Evolutionary conservation across 2,797 vertebrate genomes (phyloP).

Genomic region (Lithobates sylvaticus): DNA sequence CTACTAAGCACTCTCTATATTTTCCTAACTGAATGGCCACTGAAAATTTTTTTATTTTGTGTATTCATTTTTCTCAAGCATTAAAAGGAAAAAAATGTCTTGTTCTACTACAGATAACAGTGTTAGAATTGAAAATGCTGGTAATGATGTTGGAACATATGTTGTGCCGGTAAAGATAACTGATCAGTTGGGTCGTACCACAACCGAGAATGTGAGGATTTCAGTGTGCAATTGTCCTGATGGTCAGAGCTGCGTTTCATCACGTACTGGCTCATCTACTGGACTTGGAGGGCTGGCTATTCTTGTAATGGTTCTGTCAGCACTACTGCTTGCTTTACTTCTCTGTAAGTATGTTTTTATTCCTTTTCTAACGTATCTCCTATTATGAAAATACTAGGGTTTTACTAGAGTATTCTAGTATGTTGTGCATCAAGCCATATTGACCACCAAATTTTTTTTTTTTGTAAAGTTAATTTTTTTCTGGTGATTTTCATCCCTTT

Average conservation of each 20-base stretch:
- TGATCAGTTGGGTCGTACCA: constrained; percentile 78
- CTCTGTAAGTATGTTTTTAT: constrained; percentile 81
- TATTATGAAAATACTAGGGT: too few species aligned
- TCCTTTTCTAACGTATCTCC: neutral
- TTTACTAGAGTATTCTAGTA: too few species aligned
- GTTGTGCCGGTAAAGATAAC: constrained; percentile 73
- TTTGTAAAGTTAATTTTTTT: too few species aligned
- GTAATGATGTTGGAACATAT: constrained; percentile 71
- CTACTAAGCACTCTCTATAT: too few species aligned
- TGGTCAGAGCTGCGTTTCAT: constrained; percentile 37
- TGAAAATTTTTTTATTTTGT: neutral
- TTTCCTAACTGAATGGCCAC: too few species aligned
- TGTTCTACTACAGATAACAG: constrained; percentile 73
- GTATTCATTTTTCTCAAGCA: too few species aligned
- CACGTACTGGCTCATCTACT: constrained; percentile 7
- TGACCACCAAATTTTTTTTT: too few species aligned
- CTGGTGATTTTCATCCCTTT: too few species aligned
- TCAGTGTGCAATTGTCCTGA: constrained; percentile 81
- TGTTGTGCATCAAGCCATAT: too few species aligned
- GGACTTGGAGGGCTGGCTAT: constrained; percentile 81
- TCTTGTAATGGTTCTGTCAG: constrained; percentile 85
- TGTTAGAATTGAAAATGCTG: constrained; percentile 71
- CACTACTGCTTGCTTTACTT: constrained; percentile 80
- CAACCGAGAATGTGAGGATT: constrained; percentile 66
- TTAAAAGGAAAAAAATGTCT: neutral